Base-by-base conservation (phyloP, 2,113 vertebrate species). In the Pristiophorus japonicus region DNA sequence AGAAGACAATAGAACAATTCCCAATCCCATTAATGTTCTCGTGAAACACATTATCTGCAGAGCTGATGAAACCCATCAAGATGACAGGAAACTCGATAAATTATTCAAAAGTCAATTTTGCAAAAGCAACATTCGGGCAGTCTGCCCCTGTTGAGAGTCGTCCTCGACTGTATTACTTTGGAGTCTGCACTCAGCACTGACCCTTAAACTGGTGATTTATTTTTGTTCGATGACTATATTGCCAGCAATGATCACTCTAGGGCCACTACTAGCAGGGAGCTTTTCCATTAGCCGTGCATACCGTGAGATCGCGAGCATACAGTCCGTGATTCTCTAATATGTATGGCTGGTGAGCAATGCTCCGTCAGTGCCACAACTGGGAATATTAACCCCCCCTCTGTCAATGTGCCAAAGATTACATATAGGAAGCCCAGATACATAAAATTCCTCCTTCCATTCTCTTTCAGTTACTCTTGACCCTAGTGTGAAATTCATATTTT, bases 91-190 rank as follows among this genome's bases (percentile, higher is more conserved):
- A 38, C 59, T 38, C 59, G n/a, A 62, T 91, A 63, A 90, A 90
- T 59, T 91, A 91, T 91, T 91, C 51, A 91, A 81, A 59, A 92
- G n/a, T 63, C 34, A 63, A 62, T 92, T 92, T 63, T 65, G 88
- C 59, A 88, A 65, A 18, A 92, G 62, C 55, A 91, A n/a, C 59
- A 16, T n/a, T 62, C 4, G 5, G 42, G 20, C 45, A 47, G 42
- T 7, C 42, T 90, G 11, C 12, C 5, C 34, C 88, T 10, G n/a
- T 38, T n/a, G 87, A 63, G 62, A n/a, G 51, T 55, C 34, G 4
- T 42, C 34, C 16, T 63, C 59, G 7, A 22, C 55, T 16, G 12
- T 59, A 90, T 90, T 12, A 88, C 8, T 2, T 16, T n/a, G 63
- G 12, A 65, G 55, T 59, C 51, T 34, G 51, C 47, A 90, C 27